A percentile compares a stretch with the other conserved stretches of the same genome.
These are phyloP conservation scores for Narcine bancroftii DNA, from an alignment of 2,113 vertebrate species.

Conservation along the genomic window DNA sequence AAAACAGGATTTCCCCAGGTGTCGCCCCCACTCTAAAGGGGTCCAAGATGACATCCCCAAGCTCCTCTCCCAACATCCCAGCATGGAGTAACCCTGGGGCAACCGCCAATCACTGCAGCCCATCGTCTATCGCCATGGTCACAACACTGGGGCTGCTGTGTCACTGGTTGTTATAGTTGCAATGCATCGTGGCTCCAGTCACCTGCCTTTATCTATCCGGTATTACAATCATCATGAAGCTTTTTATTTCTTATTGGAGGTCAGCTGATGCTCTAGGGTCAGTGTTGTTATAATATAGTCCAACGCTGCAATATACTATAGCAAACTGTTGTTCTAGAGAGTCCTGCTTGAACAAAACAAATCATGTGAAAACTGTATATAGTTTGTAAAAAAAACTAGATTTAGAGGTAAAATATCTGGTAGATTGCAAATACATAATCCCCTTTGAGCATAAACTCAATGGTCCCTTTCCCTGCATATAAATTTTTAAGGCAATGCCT, in stretches of 20 bases:
- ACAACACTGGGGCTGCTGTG: conserved; percentile 16
- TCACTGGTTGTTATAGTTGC: conserved; percentile 29
- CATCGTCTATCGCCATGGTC: background rate
- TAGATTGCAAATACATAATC: background rate
- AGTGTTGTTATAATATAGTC: conserved; percentile 33
- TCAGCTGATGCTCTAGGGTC: conserved; percentile 5
- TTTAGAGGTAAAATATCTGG: background rate
- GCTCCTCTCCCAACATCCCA: background rate
- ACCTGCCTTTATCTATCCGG: conserved; percentile 7
- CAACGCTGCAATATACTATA: conserved; percentile 36
- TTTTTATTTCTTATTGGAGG: conserved; percentile 3
- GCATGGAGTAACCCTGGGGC: background rate
- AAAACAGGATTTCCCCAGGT: background rate
- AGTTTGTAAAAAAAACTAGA: conserved; percentile 29
- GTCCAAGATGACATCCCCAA: background rate
- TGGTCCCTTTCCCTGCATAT: background rate
- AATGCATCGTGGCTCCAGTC: background rate
- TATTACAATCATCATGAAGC: conserved; percentile 23
- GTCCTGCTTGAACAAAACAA: background rate
- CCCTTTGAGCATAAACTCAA: background rate
- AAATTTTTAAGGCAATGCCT: background rate
- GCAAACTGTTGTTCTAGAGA: background rate
- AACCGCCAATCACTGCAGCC: background rate
- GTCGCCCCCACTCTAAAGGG: conserved; percentile 10
- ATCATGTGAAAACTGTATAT: conserved; percentile 32